Evolutionary conservation across 2,113 vertebrate genomes (phyloP), one percentile per base, ranked within the genome.

Genomic region (Gulo gulo): DNA sequence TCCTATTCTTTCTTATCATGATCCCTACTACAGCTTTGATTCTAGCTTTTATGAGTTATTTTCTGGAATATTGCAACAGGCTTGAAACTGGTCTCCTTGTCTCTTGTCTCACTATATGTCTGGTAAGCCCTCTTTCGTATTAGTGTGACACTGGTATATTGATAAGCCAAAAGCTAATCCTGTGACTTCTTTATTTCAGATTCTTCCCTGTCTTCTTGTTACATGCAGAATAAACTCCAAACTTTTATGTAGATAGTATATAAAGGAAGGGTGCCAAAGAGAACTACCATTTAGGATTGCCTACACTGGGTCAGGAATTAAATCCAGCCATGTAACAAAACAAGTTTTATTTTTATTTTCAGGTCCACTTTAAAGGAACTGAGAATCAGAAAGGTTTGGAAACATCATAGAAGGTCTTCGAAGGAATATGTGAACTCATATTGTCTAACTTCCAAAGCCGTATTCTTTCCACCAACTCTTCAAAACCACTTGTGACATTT

Each of bases 221-320:
- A 4, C 6, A 6, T 26, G 2, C 14, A 39, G 65, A 91, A 73
- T 52, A 26, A 88, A 45, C n/a, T 71, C 29, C 59, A n/a, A 71
- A 55, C 11, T 16, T 20, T 29, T 12, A 2, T 0, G 0, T 39
- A 24, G 13, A 42, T 3, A 18, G 5, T 1, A 12, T 6, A n/a
- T 2, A 16, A 20, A 6, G 6, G 29, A 57, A 55, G 7, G 3
- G 3, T 36, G 9, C 7, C 7, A 2, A 47, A 31, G 29, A 36
- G 24, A 94, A 59, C 4, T 7, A 3, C 67, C 20, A 31, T 16
- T 45, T 52, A 69, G 36, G 31, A 31, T 20, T 29, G n/a, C 14
- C 15, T 10, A 15, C 11, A 39, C 20, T 3, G 52, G 4, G 8
- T 45, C 79, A 81, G 18, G 4, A 88, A 87, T 7, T 65, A 61